A percentile compares a stretch with the other conserved stretches of the same genome.
Evolutionary conservation across 1,140 invertebrate species (phyloP).

Genomic region (Araneus ventricosus): DNA sequence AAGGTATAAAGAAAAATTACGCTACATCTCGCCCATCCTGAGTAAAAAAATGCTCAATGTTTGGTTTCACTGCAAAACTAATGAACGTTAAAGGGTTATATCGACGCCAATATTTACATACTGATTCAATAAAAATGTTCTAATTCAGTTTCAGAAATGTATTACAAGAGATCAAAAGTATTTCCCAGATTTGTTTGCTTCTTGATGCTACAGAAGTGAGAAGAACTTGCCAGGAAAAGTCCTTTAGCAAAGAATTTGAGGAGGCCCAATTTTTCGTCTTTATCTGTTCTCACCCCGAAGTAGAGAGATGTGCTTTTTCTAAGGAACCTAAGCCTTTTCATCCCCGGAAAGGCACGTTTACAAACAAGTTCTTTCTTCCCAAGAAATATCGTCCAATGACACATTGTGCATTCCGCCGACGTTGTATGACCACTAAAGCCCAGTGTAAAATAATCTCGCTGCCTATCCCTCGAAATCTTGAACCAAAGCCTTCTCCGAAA

Average conservation of each 20-base stretch:
- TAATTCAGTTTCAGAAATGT: neutral
- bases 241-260: neutral
- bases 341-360: slow-evolving; percentile 39
- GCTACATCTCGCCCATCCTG: no score
- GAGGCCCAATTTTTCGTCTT: neutral
- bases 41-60: no score
- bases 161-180: neutral
- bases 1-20: no score
- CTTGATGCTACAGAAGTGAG: neutral
- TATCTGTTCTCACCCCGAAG: neutral
- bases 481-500: slow-evolving; percentile 2
- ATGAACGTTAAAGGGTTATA: no score
- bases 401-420: slow-evolving; percentile 46
- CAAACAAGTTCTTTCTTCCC: slow-evolving; percentile 21
- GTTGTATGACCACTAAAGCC: slow-evolving; percentile 10
- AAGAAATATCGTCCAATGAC: slow-evolving; percentile 14
- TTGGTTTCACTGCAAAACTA: no score
- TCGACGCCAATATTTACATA: neutral
- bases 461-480: slow-evolving; percentile 1
- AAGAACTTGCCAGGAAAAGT: neutral
- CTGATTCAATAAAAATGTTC: no score
- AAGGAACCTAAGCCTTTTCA: slow-evolving; percentile 29
- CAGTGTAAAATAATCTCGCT: slow-evolving; percentile 46
- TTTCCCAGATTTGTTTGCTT: neutral
- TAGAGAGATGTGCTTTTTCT: neutral